Conservation (phyloP, 2,888 invertebrate species). For the Agapetus fuscipes region DNA sequence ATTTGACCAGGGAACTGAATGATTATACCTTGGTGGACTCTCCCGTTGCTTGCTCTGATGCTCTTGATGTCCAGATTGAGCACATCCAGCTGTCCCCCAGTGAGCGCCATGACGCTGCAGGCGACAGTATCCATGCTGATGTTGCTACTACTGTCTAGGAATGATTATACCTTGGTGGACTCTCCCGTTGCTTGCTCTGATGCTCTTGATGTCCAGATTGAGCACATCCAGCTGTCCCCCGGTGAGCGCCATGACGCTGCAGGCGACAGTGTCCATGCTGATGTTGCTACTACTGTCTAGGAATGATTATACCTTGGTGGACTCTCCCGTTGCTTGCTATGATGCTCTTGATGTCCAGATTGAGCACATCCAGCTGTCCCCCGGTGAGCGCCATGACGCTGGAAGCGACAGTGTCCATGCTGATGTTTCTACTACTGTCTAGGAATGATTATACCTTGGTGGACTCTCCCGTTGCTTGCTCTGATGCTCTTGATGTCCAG, state of each 20-base stretch:
- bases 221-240: slow-evolving; percentile 27
- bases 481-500: slow-evolving; percentile 19
- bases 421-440: too few relatives aligned
- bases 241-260: slow-evolving; percentile 25
- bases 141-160: too few relatives aligned
- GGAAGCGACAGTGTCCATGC: slow-evolving; percentile 26
- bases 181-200: too few relatives aligned
- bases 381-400: slow-evolving; percentile 26
- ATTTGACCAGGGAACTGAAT: too few relatives aligned
- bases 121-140: slow-evolving; percentile 27
- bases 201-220: slow-evolving; percentile 20
- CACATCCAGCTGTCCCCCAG: slow-evolving; percentile 27
- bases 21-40: too few relatives aligned
- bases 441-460: too few relatives aligned
- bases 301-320: too few relatives aligned
- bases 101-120: slow-evolving; percentile 25
- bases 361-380: slow-evolving; percentile 27
- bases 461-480: too few relatives aligned
- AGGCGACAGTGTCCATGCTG: slow-evolving; percentile 27
- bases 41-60: too few relatives aligned
- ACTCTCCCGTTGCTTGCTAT: too few relatives aligned
- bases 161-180: too few relatives aligned
- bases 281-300: too few relatives aligned
- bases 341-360: slow-evolving; percentile 19
- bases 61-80: slow-evolving; percentile 23